Evolutionary conservation across 64 coral and sea anemone species (phyloP).

Genomic region (Montipora capricornis): DNA sequence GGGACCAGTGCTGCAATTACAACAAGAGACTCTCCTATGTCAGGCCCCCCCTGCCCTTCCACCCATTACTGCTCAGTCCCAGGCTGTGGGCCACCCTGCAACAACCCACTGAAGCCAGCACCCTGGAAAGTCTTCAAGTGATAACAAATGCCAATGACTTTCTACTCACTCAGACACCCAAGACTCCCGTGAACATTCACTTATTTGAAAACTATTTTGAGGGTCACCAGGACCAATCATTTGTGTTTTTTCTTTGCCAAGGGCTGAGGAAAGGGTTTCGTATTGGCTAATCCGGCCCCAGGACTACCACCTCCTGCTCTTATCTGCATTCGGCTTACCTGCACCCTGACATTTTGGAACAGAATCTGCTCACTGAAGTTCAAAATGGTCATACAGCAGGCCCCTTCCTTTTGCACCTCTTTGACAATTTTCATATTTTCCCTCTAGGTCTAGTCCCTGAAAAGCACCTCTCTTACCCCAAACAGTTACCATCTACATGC

Average conservation of each 20-base stretch:
- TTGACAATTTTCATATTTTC: conserved; percentile 8
- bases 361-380: conserved; percentile 19
- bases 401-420: background rate
- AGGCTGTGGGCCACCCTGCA: background rate
- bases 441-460: conserved; percentile 38
- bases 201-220: background rate
- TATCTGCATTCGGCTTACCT: background rate
- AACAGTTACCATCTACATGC: background rate
- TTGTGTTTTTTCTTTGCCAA: background rate
- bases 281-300: background rate
- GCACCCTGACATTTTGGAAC: background rate
- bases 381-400: background rate
- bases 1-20: background rate
- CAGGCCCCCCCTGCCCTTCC: background rate
- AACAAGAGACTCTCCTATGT: background rate
- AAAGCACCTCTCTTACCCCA: conserved; percentile 13
- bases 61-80: background rate
- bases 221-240: background rate
- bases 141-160: background rate
- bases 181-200: conserved; percentile 10
- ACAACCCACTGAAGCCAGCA: background rate
- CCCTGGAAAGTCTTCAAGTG: conserved; percentile 9
- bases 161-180: background rate
- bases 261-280: background rate
- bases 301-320: background rate